Evolutionary conservation across 2,888 invertebrate genomes (phyloP), one percentile per base, ranked within the genome.

Genomic region (Mythimna lalbum): DNA sequence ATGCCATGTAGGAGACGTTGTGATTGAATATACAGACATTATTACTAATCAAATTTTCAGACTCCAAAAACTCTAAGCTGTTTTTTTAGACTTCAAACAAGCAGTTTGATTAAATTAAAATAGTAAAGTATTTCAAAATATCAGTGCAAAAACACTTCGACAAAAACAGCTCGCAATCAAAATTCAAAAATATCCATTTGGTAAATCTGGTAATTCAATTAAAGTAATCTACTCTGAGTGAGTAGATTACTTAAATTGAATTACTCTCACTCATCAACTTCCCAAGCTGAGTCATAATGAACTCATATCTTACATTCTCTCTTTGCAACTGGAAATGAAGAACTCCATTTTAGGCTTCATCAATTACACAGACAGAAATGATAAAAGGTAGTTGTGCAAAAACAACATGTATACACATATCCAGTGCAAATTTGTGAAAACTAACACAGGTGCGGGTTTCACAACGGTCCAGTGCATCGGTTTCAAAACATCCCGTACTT

Each of bases 401-500:
- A 27, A 36, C 14, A 63, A 52, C 36, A 57, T 36, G 21, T 57
- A 57, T 57, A 57, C 56, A 65, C 31, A 52, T 23, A 59, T 75
- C 31, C 55, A 53, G 50, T 63, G 17, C 27, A 7, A 23, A 63
- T 81, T 67, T 77, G 78, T 73, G 66, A 79, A 82, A 84, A 82
- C 68, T 33, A 69, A 78, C 61, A 59, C 57, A 56, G 62, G 43
- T 62, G 33, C 53, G 4, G 53, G 39, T 84, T 82, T 68, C 71
- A 36, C 71, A 76, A 82, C 57, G 70, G 27, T 49, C 52, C 71
- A 47, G 50, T 62, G 55, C 69, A 62, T 66, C 12, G n/a, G 64
- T 82, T 79, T 79, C 69, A 43, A 72, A 76, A 83, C 63, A 70
- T 84, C 85, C 82, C 79, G 56, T 27, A 62, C 71, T 82, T 84